Evolutionary conservation across 2,797 vertebrate genomes (phyloP), one percentile per base, ranked within the genome.

Genomic region (Muscicapa comitata): DNA sequence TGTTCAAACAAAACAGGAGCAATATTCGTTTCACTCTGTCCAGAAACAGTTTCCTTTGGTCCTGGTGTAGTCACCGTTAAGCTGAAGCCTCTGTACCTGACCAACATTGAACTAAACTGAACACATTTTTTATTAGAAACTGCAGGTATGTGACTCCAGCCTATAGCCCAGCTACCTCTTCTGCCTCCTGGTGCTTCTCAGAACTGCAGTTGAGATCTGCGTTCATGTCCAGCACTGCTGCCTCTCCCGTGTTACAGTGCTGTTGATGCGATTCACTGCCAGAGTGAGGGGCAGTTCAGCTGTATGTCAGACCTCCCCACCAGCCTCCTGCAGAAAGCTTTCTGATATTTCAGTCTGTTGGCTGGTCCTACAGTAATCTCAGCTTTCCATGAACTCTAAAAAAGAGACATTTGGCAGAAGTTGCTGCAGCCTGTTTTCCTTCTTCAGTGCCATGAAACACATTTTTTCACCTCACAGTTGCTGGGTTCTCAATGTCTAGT

Each of bases 211-310:
- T 1, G 1, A 15, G 31, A 17, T 82, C 42, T 68, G 61, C 0
- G 1, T 51, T 81, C 24, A 3, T 11, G 43, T n/a, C 50, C 66
- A 86, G 37, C 23, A 10, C 15, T 23, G 48, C 29, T 77, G n/a
- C 23, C 18, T 51, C 61, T 54, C 37, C 7, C 0, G 0, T 26
- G 53, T 76, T 67, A 8, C 17, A 5, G 25, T 28, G 3, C 5
- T 54, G n/a, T 54, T 70, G 47, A 7, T 50, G 33, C 0, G 0
- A 38, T 63, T 76, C 8, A 12, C 38, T 86, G 80, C 40, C 50
- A 18, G 43, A 50, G 38, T 13, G 31, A 29, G 57, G 17, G 33
- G 25, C 45, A 74, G 15, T 71, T 83, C 40, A 28, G 20, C 48
- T 77, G 4, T 13, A 31, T 19, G 10, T 58, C 51, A 73, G 48